Base-by-base conservation (phyloP, 2,113 vertebrate genomes). In the Tragelaphus scriptus region DNA sequence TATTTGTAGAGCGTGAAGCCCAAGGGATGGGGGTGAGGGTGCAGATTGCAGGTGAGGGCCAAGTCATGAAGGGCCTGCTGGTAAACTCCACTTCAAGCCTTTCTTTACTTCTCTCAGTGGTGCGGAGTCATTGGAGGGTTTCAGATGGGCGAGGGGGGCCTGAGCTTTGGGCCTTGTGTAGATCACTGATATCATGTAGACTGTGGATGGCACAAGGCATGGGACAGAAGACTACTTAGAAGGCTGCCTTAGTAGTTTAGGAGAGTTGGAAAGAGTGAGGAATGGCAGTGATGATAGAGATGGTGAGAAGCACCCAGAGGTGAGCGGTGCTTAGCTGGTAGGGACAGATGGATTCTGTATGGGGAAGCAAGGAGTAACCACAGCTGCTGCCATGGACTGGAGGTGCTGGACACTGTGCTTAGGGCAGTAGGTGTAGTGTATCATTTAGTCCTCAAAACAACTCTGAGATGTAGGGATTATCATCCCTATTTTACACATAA, bases 1-100 rank as follows among this genome's bases (percentile, higher is more conserved):
- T 55, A 36, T 79, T 81, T 82, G 36, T 55, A 84, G 85, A 82
- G 25, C 15, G 5, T 75, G 68, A 85, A 68, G 23, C 32, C 56
- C 79, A 16, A 7, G 12, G 23, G 21, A 36, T 25, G 13, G 36
- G 1, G 28, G 5, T 40, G 0, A 7, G 26, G 36, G 25, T 36
- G 2, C 32, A 30, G 44, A 25, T 26, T 63, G 36, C 36, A 79
- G 58, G 44, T 85, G 2, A 77, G 44, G 30, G 55, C 16, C 9
- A 6, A 4, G 21, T 63, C 47, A 11, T 0, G 16, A 26, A 90
- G 71, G 16, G 28, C 23, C 75, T n/a, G 14, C 47, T 81, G 1
- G n/a, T 40, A 23, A 77, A 58, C 58, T 36, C 47, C 19, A 14
- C 82, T 44, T 6, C 12, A 17, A 53, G 26, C 30, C 68, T 71